Base-by-base conservation (phyloP, 2,888 invertebrate genomes). In the Mycalesis mineus region DNA sequence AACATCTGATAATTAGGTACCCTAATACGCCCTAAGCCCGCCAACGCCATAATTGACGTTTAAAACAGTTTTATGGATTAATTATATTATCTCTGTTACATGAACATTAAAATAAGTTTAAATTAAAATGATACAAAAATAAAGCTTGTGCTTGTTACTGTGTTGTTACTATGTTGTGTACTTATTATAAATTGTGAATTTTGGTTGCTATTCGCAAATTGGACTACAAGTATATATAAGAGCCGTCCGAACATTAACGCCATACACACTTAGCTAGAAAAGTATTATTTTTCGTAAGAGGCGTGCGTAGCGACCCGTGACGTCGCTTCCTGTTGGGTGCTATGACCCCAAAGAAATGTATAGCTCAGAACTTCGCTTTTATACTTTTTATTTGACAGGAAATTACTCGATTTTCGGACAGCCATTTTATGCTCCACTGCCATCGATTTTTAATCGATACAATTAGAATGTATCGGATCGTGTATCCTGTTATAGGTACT, bases 261-360 rank as follows among this genome's bases (percentile, higher is more conserved):
- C 39, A 39, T 37, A 50, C 45, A 7, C n/a, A 37, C 33, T 1
- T 33, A 36, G 11, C 75, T 82, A 78, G 78, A 65, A 68, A 66
- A 65, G 63, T 60, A 64, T 64, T 64, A 86, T 85, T 86, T 88
- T 88, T 88, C 84, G 85, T 84, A 82, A 84, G 85, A 82, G 79
- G 71, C 77, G 80, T 74, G 83, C 80, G 74, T 85, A 79, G 71
- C 89, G 88, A 89, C 88, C 88, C 88, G 87, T 80, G 77, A 80
- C 88, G 79, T 62, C 56, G 74, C 75, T 88, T 89, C 88, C 88
- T 85, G 85, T 78, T 79, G 80, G 88, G 89, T 88, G 88, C 88
- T 88, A 86, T 88, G 89, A 88, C 88, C 88, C 85, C 87, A 70
- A 82, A 84, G 84, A 88, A 88, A 85, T 86, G 82, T 80, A 78